These are phyloP conservation scores for Sussaba pulchella DNA, from an alignment of 2,888 invertebrate species.

Conservation along the genomic window DNA sequence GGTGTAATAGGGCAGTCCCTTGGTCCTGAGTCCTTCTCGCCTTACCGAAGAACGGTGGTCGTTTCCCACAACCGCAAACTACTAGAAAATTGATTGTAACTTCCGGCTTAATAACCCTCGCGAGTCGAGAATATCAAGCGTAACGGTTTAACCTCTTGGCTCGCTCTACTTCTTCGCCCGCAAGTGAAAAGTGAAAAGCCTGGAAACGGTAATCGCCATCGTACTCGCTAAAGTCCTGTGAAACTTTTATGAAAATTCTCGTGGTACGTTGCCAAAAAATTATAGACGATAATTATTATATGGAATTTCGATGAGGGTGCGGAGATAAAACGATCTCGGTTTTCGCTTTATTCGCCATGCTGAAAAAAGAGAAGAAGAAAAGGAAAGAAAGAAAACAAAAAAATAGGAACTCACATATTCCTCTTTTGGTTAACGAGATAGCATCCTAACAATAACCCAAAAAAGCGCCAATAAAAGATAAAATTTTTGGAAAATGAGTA, in stretches of 20 bases:
- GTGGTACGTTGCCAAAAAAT: constrained; percentile 30
- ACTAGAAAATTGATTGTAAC: constrained; percentile 79
- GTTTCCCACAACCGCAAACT: constrained; percentile 76
- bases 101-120: constrained; percentile 75
- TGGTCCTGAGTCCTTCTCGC: constrained; percentile 58
- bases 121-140: constrained; percentile 10
- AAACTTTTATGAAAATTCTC: constrained; percentile 15
- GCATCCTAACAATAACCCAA: no score
- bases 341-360: neutral
- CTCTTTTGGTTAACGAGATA: no score
- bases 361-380: neutral
- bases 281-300: constrained; percentile 19
- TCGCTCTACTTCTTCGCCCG: neutral
- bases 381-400: no score
- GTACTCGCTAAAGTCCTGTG: neutral
- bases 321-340: neutral
- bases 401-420: no score
- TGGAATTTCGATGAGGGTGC: neutral
- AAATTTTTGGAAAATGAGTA: neutral
- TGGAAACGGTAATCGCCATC: neutral
- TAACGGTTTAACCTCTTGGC: constrained; percentile 8
- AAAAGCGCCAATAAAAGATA: no score
- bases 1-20: constrained; percentile 62
- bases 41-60: constrained; percentile 75
- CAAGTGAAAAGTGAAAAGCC: constrained; percentile 12